Conservation (phyloP, 2,888 invertebrate species). For the Ecliptopera silaceata region DNA sequence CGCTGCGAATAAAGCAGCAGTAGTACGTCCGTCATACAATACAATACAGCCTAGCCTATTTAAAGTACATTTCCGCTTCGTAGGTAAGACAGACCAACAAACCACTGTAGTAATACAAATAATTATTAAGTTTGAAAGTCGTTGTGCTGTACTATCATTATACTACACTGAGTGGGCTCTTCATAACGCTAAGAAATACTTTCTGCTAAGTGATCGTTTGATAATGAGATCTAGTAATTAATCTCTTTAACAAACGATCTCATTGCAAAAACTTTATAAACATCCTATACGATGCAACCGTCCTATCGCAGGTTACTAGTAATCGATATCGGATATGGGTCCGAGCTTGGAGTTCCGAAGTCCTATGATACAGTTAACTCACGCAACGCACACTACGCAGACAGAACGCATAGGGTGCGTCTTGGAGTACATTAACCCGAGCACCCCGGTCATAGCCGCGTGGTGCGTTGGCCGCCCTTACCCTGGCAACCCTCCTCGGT, state of each 20-base stretch:
- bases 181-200: slow-evolving; percentile 3
- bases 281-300: background rate
- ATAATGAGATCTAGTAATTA: too few species aligned
- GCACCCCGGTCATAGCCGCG: slow-evolving; percentile 44
- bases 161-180: too few species aligned
- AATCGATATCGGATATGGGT: slow-evolving; percentile 20
- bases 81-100: slow-evolving; percentile 8
- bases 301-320: background rate
- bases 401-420: slow-evolving; percentile 36
- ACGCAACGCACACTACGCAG: slow-evolving; percentile 22
- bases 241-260: too few species aligned
- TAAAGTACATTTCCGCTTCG: slow-evolving; percentile 10
- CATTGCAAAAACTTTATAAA: too few species aligned
- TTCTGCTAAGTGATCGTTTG: background rate
- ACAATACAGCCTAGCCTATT: slow-evolving; percentile 1
- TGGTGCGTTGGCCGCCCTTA: slow-evolving; percentile 46
- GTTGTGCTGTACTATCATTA: background rate
- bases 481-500: slow-evolving; percentile 50
- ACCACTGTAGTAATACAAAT: slow-evolving; percentile 6
- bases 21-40: background rate
- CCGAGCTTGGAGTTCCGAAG: slow-evolving; percentile 16
- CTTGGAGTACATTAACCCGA: slow-evolving; percentile 50
- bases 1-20: slow-evolving; percentile 16
- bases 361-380: slow-evolving; percentile 31
- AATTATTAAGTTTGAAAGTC: slow-evolving; percentile 10